Evolutionary conservation across 2,888 invertebrate genomes (phyloP).

Genomic region (Dorcus parallelipipedus): DNA sequence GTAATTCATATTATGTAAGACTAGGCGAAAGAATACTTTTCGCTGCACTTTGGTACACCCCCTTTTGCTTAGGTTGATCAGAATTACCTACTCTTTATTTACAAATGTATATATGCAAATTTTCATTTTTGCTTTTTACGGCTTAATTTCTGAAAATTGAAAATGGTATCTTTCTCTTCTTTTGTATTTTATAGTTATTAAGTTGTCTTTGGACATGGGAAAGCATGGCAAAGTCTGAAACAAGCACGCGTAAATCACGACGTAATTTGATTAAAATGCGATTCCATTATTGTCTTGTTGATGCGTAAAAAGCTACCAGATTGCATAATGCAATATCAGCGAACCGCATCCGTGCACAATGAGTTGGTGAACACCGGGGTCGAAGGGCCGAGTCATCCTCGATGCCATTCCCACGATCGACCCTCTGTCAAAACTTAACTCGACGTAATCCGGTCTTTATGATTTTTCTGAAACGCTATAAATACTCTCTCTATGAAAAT

Average conservation of each 20-base stretch:
- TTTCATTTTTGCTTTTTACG: too few relatives aligned
- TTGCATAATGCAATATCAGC: slow-evolving; percentile 28
- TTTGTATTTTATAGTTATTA: background rate
- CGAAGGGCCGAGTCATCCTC: slow-evolving; percentile 20
- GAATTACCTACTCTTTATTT: too few relatives aligned
- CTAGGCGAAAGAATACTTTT: too few relatives aligned
- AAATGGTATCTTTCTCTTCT: too few relatives aligned
- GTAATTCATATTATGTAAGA: too few relatives aligned
- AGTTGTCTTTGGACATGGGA: slow-evolving; percentile 9
- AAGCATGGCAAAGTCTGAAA: background rate
- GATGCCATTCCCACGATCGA: slow-evolving; percentile 27
- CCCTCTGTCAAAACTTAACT: slow-evolving; percentile 17
- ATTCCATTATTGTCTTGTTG: slow-evolving; percentile 29
- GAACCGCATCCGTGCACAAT: slow-evolving; percentile 29
- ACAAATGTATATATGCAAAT: too few relatives aligned
- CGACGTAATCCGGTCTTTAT: slow-evolving; percentile 11
- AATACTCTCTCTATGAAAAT: slow-evolving; percentile 6
- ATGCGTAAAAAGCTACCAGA: slow-evolving; percentile 26
- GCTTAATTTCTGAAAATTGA: too few relatives aligned
- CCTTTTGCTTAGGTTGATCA: too few relatives aligned
- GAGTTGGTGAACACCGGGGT: slow-evolving; percentile 33
- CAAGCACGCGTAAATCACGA: slow-evolving; percentile 5
- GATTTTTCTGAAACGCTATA: background rate
- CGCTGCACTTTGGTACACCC: too few relatives aligned
- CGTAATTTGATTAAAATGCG: slow-evolving; percentile 34